Conservation (phyloP, 2,888 invertebrate genomes). For the Drosophila demipolita region DNA sequence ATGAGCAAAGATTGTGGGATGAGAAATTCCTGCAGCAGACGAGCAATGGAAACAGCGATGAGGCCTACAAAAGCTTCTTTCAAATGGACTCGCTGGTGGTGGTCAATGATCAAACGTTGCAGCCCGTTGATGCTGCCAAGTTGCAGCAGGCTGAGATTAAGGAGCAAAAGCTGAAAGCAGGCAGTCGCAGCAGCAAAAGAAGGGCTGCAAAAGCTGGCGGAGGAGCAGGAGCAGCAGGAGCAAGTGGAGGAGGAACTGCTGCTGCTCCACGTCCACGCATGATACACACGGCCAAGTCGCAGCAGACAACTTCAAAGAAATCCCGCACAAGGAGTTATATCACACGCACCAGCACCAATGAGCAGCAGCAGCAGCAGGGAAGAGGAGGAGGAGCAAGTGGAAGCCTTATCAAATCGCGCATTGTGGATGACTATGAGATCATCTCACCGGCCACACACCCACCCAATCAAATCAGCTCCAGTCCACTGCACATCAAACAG, state of each 20-base stretch:
- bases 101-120: slow-evolving; percentile 69
- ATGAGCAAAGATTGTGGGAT: slow-evolving; percentile 71
- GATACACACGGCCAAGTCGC: slow-evolving; percentile 91
- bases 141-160: slow-evolving; percentile 28
- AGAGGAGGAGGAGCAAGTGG: slow-evolving; percentile 22
- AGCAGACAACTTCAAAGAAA: slow-evolving; percentile 86
- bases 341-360: slow-evolving; percentile 73
- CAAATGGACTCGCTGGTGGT: slow-evolving; percentile 85
- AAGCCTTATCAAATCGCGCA: slow-evolving; percentile 57
- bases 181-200: slow-evolving; percentile 58
- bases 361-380: slow-evolving; percentile 16
- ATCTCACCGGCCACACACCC: slow-evolving; percentile 81
- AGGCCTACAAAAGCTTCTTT: slow-evolving; percentile 85
- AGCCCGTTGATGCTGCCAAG: slow-evolving; percentile 41
- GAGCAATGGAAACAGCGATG: slow-evolving; percentile 68
- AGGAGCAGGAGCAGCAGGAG: slow-evolving; percentile 17
- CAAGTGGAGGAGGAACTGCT: slow-evolving; percentile 57
- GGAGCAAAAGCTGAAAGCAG: slow-evolving; percentile 9
- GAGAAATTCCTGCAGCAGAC: slow-evolving; percentile 77
- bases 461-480: slow-evolving; percentile 83
- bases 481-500: slow-evolving; percentile 81
- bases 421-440: slow-evolving; percentile 83
- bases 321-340: slow-evolving; percentile 87
- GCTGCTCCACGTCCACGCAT: slow-evolving; percentile 88
- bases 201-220: slow-evolving; percentile 46